Conservation (phyloP, 2,113 vertebrate genomes). For the Bambusicola thoracicus region DNA sequence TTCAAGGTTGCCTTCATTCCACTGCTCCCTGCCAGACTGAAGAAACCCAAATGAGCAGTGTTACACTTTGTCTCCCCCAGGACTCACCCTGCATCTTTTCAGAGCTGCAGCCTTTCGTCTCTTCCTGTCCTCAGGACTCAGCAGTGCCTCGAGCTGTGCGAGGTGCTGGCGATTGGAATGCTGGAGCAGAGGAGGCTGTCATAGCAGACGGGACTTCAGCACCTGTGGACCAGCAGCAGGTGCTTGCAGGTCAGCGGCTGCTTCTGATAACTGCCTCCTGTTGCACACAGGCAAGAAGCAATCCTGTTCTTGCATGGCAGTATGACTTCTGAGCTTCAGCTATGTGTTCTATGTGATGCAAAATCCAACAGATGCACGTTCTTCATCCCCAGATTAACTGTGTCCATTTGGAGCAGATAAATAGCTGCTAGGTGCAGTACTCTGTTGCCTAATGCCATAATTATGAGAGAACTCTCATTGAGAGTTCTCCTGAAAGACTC, state of each 20-base stretch:
- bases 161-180: neutral
- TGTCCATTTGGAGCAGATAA: neutral
- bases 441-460: neutral
- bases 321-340: neutral
- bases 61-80: accelerated
- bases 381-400: neutral
- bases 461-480: neutral
- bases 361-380: neutral
- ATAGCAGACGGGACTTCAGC: neutral
- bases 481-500: neutral
- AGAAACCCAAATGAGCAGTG: accelerated
- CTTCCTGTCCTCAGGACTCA: neutral
- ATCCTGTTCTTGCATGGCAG: neutral
- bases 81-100: accelerated
- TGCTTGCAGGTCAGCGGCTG: conserved; percentile 83
- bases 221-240: conserved; percentile 80
- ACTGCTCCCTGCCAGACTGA: accelerated
- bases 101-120: neutral
- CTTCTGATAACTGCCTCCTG: neutral
- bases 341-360: neutral
- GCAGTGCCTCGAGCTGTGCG: neutral
- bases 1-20: conserved; percentile 11
- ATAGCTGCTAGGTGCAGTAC: accelerated
- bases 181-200: neutral
- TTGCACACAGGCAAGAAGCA: neutral